Evolutionary conservation across 2,113 vertebrate genomes (phyloP).

Genomic region (Raja brachyura): DNA sequence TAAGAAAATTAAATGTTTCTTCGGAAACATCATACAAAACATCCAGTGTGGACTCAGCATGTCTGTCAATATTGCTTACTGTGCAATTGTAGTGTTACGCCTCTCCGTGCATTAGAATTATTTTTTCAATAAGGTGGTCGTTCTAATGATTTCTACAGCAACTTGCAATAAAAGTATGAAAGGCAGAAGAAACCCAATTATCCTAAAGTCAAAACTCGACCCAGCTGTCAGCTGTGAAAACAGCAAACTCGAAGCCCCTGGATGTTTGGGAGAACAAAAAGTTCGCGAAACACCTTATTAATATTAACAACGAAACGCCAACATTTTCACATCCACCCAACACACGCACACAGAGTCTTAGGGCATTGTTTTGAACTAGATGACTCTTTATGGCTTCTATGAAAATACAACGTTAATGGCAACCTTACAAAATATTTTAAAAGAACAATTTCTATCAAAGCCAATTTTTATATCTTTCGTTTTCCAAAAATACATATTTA

Average conservation of each 20-base stretch:
- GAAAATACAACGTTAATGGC: constrained; percentile 88
- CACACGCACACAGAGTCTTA: constrained; percentile 62
- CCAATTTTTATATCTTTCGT: background rate
- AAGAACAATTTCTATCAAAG: constrained; percentile 21
- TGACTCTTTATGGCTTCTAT: constrained; percentile 76
- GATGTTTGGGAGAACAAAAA: constrained; percentile 6
- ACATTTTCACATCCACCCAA: constrained; percentile 27
- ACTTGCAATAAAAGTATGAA: background rate
- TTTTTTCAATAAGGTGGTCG: background rate
- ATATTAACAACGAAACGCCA: background rate
- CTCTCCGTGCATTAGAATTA: background rate
- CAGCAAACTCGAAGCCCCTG: constrained; percentile 9
- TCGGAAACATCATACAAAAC: background rate
- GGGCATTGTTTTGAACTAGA: constrained; percentile 60
- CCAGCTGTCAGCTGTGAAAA: constrained; percentile 13
- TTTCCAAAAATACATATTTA: constrained; percentile 70
- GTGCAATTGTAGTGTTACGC: background rate
- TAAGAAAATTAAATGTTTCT: background rate
- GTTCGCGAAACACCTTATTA: background rate
- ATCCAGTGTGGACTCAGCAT: background rate
- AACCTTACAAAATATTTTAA: constrained; percentile 76
- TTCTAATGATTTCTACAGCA: background rate
- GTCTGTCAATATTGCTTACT: background rate
- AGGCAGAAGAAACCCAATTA: constrained; percentile 5
- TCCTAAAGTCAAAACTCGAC: background rate